phyloP scores from a whole-genome alignment of 2,888 invertebrate genomes.

The Phortica okadai region DNA sequence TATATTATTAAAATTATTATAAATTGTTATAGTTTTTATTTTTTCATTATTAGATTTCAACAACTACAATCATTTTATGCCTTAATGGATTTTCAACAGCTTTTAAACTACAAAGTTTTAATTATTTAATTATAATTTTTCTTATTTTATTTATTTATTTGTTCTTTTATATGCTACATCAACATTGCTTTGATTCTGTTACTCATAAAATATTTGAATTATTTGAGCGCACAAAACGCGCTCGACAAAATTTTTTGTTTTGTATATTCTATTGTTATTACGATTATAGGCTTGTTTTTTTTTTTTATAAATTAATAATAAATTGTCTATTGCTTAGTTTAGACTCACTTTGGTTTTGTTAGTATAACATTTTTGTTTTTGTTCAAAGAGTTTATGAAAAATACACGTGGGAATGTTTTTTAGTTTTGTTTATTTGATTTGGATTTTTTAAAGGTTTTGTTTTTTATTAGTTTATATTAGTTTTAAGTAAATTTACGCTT shows the following conservation, averaged over 20 bases:
- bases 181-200: constrained; percentile 51
- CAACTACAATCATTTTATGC: constrained; percentile 54
- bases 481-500: constrained; percentile 53
- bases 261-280: background rate
- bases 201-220: background rate
- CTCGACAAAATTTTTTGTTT: background rate
- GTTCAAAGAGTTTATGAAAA: constrained; percentile 35
- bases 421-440: constrained; percentile 12
- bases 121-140: constrained; percentile 40
- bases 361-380: constrained; percentile 18
- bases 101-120: constrained; percentile 49
- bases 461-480: constrained; percentile 11
- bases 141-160: constrained; percentile 18
- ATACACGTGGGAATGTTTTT: constrained; percentile 28
- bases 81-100: constrained; percentile 51
- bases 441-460: constrained; percentile 37
- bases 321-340: constrained; percentile 23
- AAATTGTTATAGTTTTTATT: constrained; percentile 26
- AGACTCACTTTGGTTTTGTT: constrained; percentile 28
- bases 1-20: background rate
- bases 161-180: constrained; percentile 17
- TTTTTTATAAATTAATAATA: constrained; percentile 36
- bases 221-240: background rate
- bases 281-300: background rate
- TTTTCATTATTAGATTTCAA: constrained; percentile 40